Evolutionary conservation across 2,797 vertebrate species (phyloP), one percentile per base, ranked within the genome.

Genomic region (Falco concolor): DNA sequence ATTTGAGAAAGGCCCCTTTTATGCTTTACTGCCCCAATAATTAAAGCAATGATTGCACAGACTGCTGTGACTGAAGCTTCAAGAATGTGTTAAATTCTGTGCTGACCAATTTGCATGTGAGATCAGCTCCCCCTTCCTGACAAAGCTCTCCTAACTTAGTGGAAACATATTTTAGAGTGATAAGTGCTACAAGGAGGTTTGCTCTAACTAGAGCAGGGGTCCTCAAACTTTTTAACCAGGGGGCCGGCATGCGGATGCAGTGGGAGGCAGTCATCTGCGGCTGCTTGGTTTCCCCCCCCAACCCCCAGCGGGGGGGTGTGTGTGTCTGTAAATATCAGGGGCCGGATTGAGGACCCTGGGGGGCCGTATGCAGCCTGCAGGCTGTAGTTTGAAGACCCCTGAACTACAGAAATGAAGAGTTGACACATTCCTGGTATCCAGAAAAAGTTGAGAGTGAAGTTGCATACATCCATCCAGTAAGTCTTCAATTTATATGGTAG

Each of bases 1-100:
- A 0, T 59, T n/a, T 63, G 44, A 49, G 16, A 72, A 67, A 65
- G 30, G 10, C 9, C 11, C 8, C 13, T 1, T 0, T 47, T 42
- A 17, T 25, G 21, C 21, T 85, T 56, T 77, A 47, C 11, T 52
- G 18, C 5, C 38, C 25, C 19, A 77, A 77, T 12, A 27, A 32
- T n/a, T 28, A 63, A 70, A 72, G 38, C 21, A 57, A 36, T 21
- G 50, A 23, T 68, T 53, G 27, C 28, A 18, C 22, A 73, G 45
- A 38, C 28, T 56, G 9, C 27, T 73, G 8, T 27, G 11, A 45
- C 23, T 47, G 30, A 54, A 54, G 25, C 45, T 47, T 65, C 60
- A 52, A 38, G 14, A 69, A 30, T 7, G 1, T 14, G 12, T 52
- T 87, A 61, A 87, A 78, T 65, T 65, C 65, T 16, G 73, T 38